These are phyloP conservation scores for Hemichromis elongatus DNA, from an alignment of 2,113 vertebrate species.

Conservation along the genomic window DNA sequence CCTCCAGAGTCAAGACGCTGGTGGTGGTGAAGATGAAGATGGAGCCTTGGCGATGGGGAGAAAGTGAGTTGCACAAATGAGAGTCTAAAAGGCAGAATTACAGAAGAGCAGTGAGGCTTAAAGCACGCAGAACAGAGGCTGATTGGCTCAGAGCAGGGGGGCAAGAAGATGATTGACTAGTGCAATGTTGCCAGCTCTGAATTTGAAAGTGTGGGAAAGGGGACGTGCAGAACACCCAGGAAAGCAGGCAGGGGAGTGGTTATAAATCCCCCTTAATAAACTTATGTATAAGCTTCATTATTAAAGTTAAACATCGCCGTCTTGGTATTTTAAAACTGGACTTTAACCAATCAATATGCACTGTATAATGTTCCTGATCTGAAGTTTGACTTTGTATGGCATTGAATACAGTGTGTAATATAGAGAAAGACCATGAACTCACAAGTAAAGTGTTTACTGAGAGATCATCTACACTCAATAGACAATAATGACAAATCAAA, in stretches of 20 bases:
- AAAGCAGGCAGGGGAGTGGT: background rate
- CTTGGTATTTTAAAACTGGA: background rate
- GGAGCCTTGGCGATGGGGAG: background rate
- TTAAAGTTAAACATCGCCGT: background rate
- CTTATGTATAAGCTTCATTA: background rate
- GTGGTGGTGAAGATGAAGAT: background rate
- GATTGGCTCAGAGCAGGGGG: background rate
- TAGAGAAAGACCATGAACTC: background rate
- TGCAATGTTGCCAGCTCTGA: background rate
- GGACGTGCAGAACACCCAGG: background rate
- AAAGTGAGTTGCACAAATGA: background rate
- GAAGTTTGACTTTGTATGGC: background rate
- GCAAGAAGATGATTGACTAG: background rate
- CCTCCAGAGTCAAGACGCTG: background rate
- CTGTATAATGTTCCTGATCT: background rate
- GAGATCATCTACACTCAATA: background rate
- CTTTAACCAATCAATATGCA: background rate
- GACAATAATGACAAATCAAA: background rate
- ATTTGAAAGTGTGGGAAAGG: rapidly evolving
- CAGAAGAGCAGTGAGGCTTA: background rate
- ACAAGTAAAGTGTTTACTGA: background rate
- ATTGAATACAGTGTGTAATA: background rate
- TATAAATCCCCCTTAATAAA: background rate
- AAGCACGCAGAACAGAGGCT: background rate
- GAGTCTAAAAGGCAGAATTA: background rate